A percentile compares a stretch with the other conserved stretches of the same genome.
Evolutionary conservation across 2,888 invertebrate species (phyloP).

Genomic region (Tipula vernalis): DNA sequence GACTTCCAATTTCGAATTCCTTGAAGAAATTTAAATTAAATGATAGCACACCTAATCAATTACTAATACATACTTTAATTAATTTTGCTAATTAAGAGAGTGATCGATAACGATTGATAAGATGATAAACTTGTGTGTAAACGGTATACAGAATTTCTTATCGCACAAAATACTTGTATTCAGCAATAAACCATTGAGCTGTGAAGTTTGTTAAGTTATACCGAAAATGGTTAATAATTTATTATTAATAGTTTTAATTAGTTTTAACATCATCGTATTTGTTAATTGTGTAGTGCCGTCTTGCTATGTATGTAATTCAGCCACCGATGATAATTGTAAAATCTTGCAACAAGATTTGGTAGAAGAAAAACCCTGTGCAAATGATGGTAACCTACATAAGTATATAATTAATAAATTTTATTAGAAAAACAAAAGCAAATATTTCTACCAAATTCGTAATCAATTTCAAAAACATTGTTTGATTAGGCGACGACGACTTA

Average conservation of each 20-base stretch:
- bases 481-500: no score
- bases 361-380: background rate
- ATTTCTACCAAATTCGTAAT: no score
- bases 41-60: background rate
- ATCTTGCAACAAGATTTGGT: background rate
- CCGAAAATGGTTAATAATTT: background rate
- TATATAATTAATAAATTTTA: no score
- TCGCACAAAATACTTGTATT: background rate
- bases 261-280: background rate
- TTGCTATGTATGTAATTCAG: background rate
- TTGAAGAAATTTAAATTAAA: no score
- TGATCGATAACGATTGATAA: background rate
- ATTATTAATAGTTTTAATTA: background rate
- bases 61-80: background rate
- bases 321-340: background rate
- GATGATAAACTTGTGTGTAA: background rate
- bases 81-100: background rate
- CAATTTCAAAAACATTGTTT: no score
- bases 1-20: no score
- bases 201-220: background rate
- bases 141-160: background rate
- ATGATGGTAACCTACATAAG: background rate
- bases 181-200: background rate
- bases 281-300: background rate
- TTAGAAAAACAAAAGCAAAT: no score